Base-by-base conservation (phyloP, 2,888 invertebrate species). In the Xylota segnis region DNA sequence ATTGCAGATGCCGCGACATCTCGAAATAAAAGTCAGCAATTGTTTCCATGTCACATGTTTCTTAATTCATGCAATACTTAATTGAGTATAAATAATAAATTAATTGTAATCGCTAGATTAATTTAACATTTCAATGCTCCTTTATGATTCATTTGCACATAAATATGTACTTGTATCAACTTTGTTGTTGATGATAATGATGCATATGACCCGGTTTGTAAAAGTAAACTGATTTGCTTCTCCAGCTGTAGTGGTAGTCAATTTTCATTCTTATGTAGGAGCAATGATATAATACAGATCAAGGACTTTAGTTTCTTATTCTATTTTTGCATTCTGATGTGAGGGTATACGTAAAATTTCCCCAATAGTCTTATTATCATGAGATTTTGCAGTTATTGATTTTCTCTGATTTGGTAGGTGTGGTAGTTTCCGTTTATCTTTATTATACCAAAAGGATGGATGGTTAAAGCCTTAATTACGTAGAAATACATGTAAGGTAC, bases 221-320 rank as follows among this genome's bases (percentile, higher is more conserved):
- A 9, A 29, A 47, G 12, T 12, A 47, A 32, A 47, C 45, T 45
- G 45, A 63, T 5, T n/a, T 32, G 12, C 47, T 47, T 63, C 4
- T 5, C 16, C 16, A 16, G 16, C 14, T 45, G 2, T 12, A 18
- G 18, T 61, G 14, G 7, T 4, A 61, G 14, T 43, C 7, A 61
- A 61, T 18, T 61, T n/a, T 2, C 14, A 14, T 59, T 40, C 27
- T 23, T 40, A 23, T 12, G 1, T 32, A 6, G 16, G 6, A 18
- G 23, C 3, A 63, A 45, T 32, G 45, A 23, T 32, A 63, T 63
- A 65, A 50, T 50, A 18, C 47, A 65, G 18, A 65, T 65, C 65
- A 65, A 65, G 50, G 65, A 47, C 34, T 47, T 4, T 5, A 5
- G 5, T 47, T 34, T 47, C 10, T 14, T 9, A 43, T 63, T 14